Evolutionary conservation across 1,140 invertebrate genomes (phyloP).

Genomic region (Drosophila fuyamai): DNA sequence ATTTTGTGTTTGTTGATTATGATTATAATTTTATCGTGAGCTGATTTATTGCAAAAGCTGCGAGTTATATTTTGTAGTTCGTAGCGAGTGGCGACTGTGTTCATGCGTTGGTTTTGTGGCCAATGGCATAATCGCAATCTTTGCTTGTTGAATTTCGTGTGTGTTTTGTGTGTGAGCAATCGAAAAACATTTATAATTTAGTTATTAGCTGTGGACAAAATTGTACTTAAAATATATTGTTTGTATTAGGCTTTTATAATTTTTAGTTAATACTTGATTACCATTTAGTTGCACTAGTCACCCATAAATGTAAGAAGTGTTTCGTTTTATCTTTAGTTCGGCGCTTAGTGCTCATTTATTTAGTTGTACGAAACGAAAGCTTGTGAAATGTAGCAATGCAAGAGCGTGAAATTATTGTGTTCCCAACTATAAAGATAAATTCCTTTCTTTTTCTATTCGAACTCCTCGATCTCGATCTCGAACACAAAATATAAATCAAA

Average conservation of each 20-base stretch:
- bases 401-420: constrained; percentile 1
- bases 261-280: constrained; percentile 12
- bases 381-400: constrained; percentile 16
- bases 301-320: constrained; percentile 3
- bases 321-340: constrained; percentile 28
- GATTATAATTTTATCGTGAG: constrained; percentile 13
- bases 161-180: constrained; percentile 4
- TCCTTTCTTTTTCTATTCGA: constrained; percentile 29
- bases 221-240: constrained; percentile 10
- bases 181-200: constrained; percentile 18
- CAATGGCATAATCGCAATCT: background rate
- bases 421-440: constrained; percentile 24
- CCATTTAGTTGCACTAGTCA: constrained; percentile 15
- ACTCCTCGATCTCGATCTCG: constrained; percentile 5
- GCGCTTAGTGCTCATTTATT: constrained; percentile 9
- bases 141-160: constrained; percentile 14
- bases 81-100: background rate
- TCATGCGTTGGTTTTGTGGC: no score
- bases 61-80: constrained; percentile 24
- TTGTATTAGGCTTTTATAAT: constrained; percentile 19
- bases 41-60: background rate
- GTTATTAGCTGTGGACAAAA: constrained; percentile 14
- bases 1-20: constrained; percentile 24
- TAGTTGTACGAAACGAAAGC: constrained; percentile 5
- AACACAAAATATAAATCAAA: constrained; percentile 11